Evolutionary conservation across 2,888 invertebrate species (phyloP), one percentile per base, ranked within the genome.

Genomic region (Parnassius orleans): DNA sequence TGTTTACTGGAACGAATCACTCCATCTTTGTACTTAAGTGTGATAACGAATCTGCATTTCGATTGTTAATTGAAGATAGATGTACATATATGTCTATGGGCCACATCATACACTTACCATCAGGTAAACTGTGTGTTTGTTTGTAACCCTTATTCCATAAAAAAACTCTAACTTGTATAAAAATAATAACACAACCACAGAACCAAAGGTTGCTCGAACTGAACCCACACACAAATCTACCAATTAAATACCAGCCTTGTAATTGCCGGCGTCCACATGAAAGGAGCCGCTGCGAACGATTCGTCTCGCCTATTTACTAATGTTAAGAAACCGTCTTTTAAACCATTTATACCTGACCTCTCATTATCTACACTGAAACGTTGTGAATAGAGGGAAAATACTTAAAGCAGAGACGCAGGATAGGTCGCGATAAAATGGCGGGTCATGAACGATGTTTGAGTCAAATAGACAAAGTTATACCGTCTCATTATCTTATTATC

Each of bases 201-300:
- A 76, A 78, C 77, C 74, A 55, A 14, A 48, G 33, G 14, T 14
- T 43, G 41, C 64, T 66, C 62, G 19, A 65, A 68, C 61, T 46
- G 76, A 74, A 75, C 78, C 80, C 80, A 71, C 77, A 79, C 75
- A 73, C 67, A 66, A 72, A 70, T 71, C 60, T 62, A 68, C 69
- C 79, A 87, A 87, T 88, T 86, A 86, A 72, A 75, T 60, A 51
- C 41, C 41, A 74, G 79, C 79, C 82, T 85, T 81, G 76, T 80
- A 77, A 76, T 74, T 71, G 75, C 87, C 84, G 84, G 83, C 72
- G 69, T 66, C 65, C 68, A 77, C 76, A 82, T 87, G 84, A 90
- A 87, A 90, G 72, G 64, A n/a, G 72, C 90, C 90, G 89, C 79
- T 19, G 68, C 83, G 90, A 90, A 83, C 89, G 90, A 90, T 90